Base-by-base conservation (phyloP, 2,113 vertebrate genomes). In the Engystomops pustulosus region DNA sequence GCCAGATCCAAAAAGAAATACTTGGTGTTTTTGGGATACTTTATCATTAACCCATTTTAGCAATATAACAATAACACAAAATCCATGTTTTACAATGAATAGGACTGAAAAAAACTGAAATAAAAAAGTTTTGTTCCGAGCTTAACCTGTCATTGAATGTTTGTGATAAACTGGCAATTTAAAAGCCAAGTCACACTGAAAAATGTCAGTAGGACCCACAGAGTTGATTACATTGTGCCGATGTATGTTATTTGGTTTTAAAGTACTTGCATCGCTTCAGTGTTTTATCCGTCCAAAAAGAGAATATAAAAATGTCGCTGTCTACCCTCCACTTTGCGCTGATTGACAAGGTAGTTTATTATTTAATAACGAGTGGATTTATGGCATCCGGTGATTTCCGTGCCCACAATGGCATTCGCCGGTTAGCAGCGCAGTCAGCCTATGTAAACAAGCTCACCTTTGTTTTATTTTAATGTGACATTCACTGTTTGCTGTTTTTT, bases 211-310 rank as follows among this genome's bases (percentile, higher is more conserved):
- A 30, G 38, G 25, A 27, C 55, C 77, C 20, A 62, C 77, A 65
- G 55, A 79, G 77, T 79, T 65, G 77, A 79, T 79, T 79, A 65
- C 58, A 79, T 79, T 79, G 58, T 45, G 44, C 41, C 27, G 20
- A 38, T 60, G n/a, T 77, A 11, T 78, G 10, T 60, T 78, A 78
- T 79, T 65, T 79, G 36, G n/a, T 44, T 79, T 62, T 58, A 44
- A 58, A 25, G 30, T 36, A 10, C 51, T 41, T 65, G 55, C 15
- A 11, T 20, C 32, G 17, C 58, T 30, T 67, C 23, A 47, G 8
- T 47, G 15, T 49, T 47, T 62, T 79, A 45, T 79, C 51, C 41
- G 49, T 25, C 12, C 51, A 60, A 25, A 55, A 38, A 38, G 20
- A 60, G 11, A 60, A 60, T 36, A 41, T 25, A 78, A 76, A 76